Base-by-base conservation (phyloP, 2,113 vertebrate species). In the Phalacrocorax carbo region DNA sequence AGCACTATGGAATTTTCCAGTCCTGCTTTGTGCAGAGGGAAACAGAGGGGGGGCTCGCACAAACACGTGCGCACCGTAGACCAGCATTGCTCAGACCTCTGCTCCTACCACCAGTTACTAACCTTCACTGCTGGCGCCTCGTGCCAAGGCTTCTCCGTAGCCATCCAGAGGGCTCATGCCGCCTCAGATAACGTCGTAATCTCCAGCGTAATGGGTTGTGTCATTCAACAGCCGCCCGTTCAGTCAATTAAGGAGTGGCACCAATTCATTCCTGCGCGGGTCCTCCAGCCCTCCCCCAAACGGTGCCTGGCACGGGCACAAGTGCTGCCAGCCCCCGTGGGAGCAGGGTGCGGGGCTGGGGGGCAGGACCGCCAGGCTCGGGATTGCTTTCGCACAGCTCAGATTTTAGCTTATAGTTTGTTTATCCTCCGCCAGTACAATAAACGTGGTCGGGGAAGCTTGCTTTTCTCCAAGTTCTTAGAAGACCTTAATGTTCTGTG, bases 401-500 rank as follows among this genome's bases (percentile, higher is more conserved):
- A 55, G 57, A 57, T 46, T 96, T 86, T 70, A 49, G 49, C 36
- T 64, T 51, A 3, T 12, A 46, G 93, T 96, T 97, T 87, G 90
- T 77, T 95, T 93, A 86, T 89, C 57, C 72, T 93, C 88, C 61
- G 40, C 78, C 86, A 52, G 34, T 68, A 54, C 78, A 85, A 55
- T 94, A 85, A 95, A 75, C 48, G 82, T 90, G 85, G 93, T 93
- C 32, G 22, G 55, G 89, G 93, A 88, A 88, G 86, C 95, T 96
- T 64, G 82, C 78, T 92, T 95, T 91, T 90, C 90, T 94, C 94
- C 58, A 49, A 64, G 62, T 93, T 94, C 91, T 85, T 91, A 60
- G 85, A 90, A 94, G 82, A 94, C 84, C 79, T 96, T 95, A 87
- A 88, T 95, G 96, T 94, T 97, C 94, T 86, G 66, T 85, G 80